Conservation (phyloP, 35 echinoderm and acorn worm genomes). For the Holothuria glaberrima region DNA sequence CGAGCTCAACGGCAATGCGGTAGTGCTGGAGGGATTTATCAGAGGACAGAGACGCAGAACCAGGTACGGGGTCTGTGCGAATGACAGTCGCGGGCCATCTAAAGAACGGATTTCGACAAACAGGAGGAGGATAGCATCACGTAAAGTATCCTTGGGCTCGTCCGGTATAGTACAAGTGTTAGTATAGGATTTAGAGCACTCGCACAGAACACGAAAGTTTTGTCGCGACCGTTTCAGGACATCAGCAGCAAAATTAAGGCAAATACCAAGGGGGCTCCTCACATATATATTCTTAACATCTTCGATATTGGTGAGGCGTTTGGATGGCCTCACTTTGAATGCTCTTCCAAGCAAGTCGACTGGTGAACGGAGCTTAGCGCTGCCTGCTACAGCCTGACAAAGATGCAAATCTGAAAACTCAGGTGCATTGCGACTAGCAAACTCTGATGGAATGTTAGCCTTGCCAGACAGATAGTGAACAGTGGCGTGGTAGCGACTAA, state of each 20-base stretch:
- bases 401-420: too few relatives aligned
- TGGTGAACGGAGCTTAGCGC: constrained; percentile 63
- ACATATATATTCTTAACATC: constrained; percentile 73
- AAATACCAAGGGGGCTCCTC: constrained; percentile 46
- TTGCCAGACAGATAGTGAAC: too few relatives aligned
- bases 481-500: too few relatives aligned
- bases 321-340: constrained; percentile 64
- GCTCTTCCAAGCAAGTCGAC: constrained; percentile 53
- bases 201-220: constrained; percentile 66
- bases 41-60: constrained; percentile 31
- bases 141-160: constrained; percentile 50
- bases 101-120: constrained; percentile 60
- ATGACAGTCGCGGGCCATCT: constrained; percentile 74
- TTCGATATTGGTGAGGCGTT: constrained; percentile 58
- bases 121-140: too few relatives aligned
- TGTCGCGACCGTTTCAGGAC: constrained; percentile 67
- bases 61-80: constrained; percentile 63
- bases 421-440: too few relatives aligned
- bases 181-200: too few relatives aligned
- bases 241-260: constrained; percentile 71
- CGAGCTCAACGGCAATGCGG: too few relatives aligned
- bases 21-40: too few relatives aligned
- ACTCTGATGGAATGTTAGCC: too few relatives aligned
- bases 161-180: too few relatives aligned
- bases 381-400: constrained; percentile 62